Evolutionary conservation across 2,888 invertebrate genomes (phyloP), one percentile per base, ranked within the genome.

Genomic region (Lathronympha strigana): DNA sequence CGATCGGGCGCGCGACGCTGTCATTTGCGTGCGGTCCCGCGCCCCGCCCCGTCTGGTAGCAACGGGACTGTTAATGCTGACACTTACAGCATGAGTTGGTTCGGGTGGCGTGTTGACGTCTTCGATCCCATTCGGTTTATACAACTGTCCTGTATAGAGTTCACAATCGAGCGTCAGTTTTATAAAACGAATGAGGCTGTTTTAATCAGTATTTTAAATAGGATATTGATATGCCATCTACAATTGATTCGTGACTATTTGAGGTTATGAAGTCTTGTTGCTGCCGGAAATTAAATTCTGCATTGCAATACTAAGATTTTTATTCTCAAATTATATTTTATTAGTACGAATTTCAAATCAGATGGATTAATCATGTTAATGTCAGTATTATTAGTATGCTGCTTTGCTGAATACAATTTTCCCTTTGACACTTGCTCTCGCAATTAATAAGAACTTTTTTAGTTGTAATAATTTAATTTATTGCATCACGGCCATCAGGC

Each of bases 1-100:
- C 91, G 91, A 91, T 91, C 87, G 86, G 84, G 83, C 79, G 81
- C 86, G 84, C 86, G 84, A 79, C 83, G 84, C 79, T 88, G 87
- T 88, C 89, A 90, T 90, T 91, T 89, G 90, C 89, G 87, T 90
- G 88, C 87, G 83, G 31, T 50, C 40, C 57, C 57, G 23, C 45
- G 45, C 53, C 63, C 58, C 51, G 23, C 58, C 63, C 58, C 53
- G 57, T 57, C 57, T 43, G 15, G 43, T 19, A 43, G 54, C n/a
- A n/a, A n/a, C 50, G 51, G 53, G 15, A 31, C 57, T 28, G 38
- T 43, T 55, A 43, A 43, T 5, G 9, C 33, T 21, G 36, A 47
- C 47, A 23, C 23, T 23, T 47, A 47, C 47, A 47, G 47, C 21
- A 45, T n/a, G 47, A n/a, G 47, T 36, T 36, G 36, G 23, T n/a